Conservation (phyloP, 2,797 vertebrate genomes). For the Aselliscus stoliczkanus region DNA sequence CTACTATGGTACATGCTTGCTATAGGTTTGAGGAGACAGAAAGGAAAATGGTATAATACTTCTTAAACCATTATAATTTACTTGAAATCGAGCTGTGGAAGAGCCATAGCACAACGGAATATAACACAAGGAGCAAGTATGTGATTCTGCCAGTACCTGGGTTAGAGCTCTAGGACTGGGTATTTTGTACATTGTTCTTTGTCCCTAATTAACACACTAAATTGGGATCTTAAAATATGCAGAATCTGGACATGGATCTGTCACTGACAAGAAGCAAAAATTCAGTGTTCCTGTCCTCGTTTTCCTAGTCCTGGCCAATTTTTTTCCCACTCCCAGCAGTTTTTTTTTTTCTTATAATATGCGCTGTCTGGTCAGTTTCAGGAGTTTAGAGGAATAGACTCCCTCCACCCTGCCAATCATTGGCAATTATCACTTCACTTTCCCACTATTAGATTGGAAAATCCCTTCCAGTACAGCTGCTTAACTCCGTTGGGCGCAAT, state of each 20-base stretch:
- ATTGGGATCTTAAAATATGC: background rate
- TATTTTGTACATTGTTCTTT: background rate
- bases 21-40: background rate
- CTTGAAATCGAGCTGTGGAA: background rate
- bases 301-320: background rate
- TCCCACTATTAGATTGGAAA: background rate
- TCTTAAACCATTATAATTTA: background rate
- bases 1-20: background rate
- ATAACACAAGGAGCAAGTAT: background rate
- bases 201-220: background rate
- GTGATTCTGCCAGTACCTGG: background rate
- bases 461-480: background rate
- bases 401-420: background rate
- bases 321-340: rapidly evolving
- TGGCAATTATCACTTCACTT: background rate
- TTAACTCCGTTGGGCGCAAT: too few species aligned
- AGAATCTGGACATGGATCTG: background rate
- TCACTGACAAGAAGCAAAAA: background rate
- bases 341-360: background rate
- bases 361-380: background rate
- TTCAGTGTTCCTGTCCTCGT: background rate
- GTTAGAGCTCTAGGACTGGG: background rate
- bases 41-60: background rate
- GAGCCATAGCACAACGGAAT: background rate
- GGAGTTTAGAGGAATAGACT: background rate